phyloP scores from a whole-genome alignment of 2,888 invertebrate genomes.

The Anagyrus pseudococci region DNA sequence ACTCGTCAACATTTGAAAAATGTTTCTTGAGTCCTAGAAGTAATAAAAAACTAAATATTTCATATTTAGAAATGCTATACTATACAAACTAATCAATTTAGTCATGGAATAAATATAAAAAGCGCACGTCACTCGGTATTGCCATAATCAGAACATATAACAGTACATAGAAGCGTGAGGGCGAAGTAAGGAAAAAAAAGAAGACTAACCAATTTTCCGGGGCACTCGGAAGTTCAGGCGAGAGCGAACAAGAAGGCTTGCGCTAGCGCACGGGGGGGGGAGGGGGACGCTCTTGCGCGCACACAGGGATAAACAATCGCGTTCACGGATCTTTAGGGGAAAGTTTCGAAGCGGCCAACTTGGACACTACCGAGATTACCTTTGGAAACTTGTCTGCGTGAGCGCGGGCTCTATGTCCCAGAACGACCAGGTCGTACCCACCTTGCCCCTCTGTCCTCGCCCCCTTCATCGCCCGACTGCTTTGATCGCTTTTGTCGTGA shows the following conservation, averaged over 20 bases:
- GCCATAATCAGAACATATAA: no score
- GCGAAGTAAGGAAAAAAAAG: no score
- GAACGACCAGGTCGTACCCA: no score
- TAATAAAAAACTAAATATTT: constrained; percentile 8
- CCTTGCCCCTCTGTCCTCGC: no score
- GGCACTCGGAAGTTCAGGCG: not conserved
- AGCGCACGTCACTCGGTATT: no score
- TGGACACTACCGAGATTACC: constrained; percentile 22
- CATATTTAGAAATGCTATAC: not conserved
- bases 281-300: not conserved
- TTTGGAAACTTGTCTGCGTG: constrained; percentile 13
- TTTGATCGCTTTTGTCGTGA: no score
- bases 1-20: not conserved
- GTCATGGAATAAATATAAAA: no score
- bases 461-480: no score
- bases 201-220: constrained; percentile 20
- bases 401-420: not conserved
- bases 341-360: constrained; percentile 24
- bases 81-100: no score
- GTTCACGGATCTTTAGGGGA: constrained; percentile 15
- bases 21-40: not conserved
- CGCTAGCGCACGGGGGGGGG: not conserved
- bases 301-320: not conserved
- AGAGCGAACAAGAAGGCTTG: not conserved
- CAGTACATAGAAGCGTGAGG: no score